Base-by-base conservation (phyloP, 1,140 invertebrate genomes). In the Drosophila pallidifrons region DNA sequence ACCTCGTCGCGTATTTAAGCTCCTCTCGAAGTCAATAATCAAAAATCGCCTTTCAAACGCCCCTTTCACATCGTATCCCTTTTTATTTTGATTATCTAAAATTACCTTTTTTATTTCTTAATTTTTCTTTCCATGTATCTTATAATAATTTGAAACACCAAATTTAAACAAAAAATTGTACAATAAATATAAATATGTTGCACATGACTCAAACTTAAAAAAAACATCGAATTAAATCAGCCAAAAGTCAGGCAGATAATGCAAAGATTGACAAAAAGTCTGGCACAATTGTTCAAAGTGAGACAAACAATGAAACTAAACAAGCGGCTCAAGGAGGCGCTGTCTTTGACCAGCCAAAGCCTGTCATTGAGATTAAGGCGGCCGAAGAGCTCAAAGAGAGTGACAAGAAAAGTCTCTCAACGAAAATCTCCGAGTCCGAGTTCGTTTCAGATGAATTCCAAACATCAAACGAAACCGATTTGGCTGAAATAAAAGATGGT, bases 361-460 rank as follows among this genome's bases (percentile, higher is more conserved):
- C 76, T 16, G 28, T 79, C 7, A 65, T 75, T 41, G 74, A 86
- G 38, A 45, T 55, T 11, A 54, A 72, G n/a, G 43, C 38, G n/a
- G 51, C 13, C 47, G 20, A 82, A 10, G 38, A 68, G 41, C 32
- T 46, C 11, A 68, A 69, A 20, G 38, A 28, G 10, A 58, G 38
- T 25, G 47, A 52, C 35, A 71, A 57, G 51, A 87, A 57, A 59
- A 60, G 35, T 11, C 51, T 73, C 46, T 55, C 66, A 28, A 69
- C 47, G 1, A 89, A 89, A 74, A 85, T 89, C 73, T 90, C 88
- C 28, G 92, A 92, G 65, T 92, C 91, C 69, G 95, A 96, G 91
- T 96, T 96, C 93, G 94, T 96, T 79, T 96, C 95, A 73, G 95
- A 96, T 92, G 94, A 94, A 73, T 94, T 95, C 86, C 94, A 94